Conservation (phyloP, 2,797 vertebrate species). For the Simalia tracyae region DNA sequence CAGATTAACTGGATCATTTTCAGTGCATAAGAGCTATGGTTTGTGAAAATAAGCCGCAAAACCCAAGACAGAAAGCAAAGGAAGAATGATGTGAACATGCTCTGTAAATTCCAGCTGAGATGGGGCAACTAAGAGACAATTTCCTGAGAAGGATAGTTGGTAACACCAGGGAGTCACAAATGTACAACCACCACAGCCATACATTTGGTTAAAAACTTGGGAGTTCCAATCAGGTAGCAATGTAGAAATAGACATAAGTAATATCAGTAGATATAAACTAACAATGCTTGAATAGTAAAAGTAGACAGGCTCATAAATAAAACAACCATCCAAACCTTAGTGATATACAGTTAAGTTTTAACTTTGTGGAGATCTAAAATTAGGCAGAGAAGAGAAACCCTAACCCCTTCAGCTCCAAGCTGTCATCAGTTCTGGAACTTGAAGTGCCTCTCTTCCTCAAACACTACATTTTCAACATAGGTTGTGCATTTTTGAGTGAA, state of each 20-base stretch:
- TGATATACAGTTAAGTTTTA: neutral
- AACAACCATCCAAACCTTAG: neutral
- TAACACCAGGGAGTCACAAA: neutral
- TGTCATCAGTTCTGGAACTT: neutral
- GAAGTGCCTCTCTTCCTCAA: neutral
- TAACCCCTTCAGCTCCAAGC: neutral
- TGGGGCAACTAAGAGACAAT: neutral
- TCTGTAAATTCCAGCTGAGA: neutral
- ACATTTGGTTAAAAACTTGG: neutral
- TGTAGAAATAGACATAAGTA: neutral
- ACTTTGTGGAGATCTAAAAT: neutral
- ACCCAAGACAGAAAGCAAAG: neutral
- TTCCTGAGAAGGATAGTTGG: neutral
- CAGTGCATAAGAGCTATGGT: neutral
- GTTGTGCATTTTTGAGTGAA: neutral
- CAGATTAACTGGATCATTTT: neutral
- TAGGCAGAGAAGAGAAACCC: no score
- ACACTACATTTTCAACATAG: neutral
- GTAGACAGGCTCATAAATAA: neutral
- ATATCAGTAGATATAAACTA: neutral
- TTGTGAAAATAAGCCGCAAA: neutral
- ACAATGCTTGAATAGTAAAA: neutral
- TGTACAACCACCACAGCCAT: no score
- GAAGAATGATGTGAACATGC: neutral
- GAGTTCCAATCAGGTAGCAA: neutral